Conservation (phyloP, 2,888 invertebrate species). For the Hypomecis punctinalis region DNA sequence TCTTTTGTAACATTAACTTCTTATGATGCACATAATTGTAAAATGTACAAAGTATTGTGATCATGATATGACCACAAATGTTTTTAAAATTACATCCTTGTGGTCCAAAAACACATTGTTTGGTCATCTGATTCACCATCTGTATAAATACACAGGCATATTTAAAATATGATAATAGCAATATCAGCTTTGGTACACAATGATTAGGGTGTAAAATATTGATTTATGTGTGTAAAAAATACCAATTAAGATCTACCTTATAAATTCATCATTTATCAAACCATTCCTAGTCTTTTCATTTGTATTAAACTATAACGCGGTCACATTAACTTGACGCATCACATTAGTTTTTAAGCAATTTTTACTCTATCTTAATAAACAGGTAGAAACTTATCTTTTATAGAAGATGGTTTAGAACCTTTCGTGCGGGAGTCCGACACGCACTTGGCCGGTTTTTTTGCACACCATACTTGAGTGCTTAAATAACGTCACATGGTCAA, state of each 20-base stretch:
- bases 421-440: too few relatives aligned
- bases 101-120: conserved; percentile 1
- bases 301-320: too few relatives aligned
- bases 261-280: too few relatives aligned
- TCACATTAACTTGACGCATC: too few relatives aligned
- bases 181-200: not conserved
- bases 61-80: conserved; percentile 5
- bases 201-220: not conserved
- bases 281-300: not conserved
- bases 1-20: not conserved
- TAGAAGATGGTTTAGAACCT: too few relatives aligned
- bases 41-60: not conserved
- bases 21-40: not conserved
- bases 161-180: not conserved
- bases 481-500: too few relatives aligned
- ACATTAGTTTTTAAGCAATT: too few relatives aligned
- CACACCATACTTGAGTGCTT: too few relatives aligned
- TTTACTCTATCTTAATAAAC: too few relatives aligned
- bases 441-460: too few relatives aligned
- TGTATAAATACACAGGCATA: not conserved
- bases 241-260: not conserved
- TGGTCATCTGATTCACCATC: conserved; percentile 4
- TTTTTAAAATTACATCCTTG: conserved; percentile 4
- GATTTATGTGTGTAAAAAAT: not conserved
- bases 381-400: too few relatives aligned